Evolutionary conservation across 1,140 invertebrate species (phyloP).

Genomic region (Sycophila sp.): DNA sequence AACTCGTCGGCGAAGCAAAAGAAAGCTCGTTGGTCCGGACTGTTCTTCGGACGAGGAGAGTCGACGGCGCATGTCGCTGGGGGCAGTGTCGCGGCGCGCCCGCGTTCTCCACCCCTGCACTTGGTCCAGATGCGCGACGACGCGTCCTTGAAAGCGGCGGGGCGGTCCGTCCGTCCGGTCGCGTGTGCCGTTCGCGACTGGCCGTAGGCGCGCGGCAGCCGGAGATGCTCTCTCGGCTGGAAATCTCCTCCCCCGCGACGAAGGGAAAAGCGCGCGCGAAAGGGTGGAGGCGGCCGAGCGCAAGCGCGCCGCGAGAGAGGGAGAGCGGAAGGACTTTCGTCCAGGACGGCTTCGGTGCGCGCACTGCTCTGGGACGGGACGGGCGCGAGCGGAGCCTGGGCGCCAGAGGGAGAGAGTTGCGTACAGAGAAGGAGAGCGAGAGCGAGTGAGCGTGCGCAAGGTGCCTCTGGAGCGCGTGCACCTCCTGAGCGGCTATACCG

Average conservation of each 20-base stretch:
- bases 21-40: too few relatives aligned
- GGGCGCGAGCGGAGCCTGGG: neutral
- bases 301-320: neutral
- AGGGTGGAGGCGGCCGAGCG: neutral
- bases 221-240: slow-evolving; percentile 11
- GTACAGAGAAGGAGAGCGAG: slow-evolving; percentile 36
- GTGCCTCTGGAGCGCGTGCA: too few relatives aligned
- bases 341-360: slow-evolving; percentile 62
- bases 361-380: slow-evolving; percentile 55
- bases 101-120: neutral
- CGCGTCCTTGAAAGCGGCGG: too few relatives aligned
- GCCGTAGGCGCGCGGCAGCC: too few relatives aligned
- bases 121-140: too few relatives aligned
- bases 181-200: too few relatives aligned
- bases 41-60: too few relatives aligned
- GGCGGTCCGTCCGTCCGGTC: too few relatives aligned
- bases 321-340: slow-evolving; percentile 44
- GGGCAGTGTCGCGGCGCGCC: neutral
- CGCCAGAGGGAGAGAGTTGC: neutral
- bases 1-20: too few relatives aligned
- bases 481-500: neutral
- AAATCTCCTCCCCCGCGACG: slow-evolving; percentile 18
- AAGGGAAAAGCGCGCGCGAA: slow-evolving; percentile 45
- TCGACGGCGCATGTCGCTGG: too few relatives aligned
- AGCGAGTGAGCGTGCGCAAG: slow-evolving; percentile 7